These are phyloP conservation scores for Brachionus rubens DNA, from an alignment of 1,140 invertebrate genomes.

Conservation along the genomic window DNA sequence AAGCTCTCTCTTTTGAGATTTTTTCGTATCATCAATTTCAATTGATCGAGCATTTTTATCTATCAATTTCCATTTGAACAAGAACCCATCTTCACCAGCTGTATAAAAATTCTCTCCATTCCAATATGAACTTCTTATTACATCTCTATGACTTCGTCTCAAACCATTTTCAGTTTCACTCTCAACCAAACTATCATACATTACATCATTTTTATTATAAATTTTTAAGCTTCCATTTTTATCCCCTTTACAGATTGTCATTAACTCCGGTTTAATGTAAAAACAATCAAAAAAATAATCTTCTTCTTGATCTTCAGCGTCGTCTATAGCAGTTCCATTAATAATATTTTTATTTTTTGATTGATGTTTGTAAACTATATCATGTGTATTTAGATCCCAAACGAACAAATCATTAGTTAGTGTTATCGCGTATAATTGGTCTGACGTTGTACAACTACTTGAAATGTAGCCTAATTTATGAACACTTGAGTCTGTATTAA, in stretches of 20 bases:
- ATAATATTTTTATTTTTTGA: background rate
- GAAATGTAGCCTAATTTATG: slow-evolving; percentile 28
- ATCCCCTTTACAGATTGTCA: slow-evolving; percentile 3
- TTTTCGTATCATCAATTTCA: background rate
- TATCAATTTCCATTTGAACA: slow-evolving; percentile 39
- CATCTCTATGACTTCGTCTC: slow-evolving; percentile 1
- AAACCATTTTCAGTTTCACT: background rate
- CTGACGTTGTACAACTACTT: background rate
- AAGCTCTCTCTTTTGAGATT: background rate
- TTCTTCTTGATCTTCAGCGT: background rate
- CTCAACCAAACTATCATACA: background rate
- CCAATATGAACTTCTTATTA: slow-evolving; percentile 12
- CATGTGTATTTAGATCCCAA: slow-evolving; percentile 41
- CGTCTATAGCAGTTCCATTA: background rate
- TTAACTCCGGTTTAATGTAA: background rate
- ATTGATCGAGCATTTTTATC: background rate
- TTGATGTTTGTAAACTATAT: slow-evolving; percentile 2
- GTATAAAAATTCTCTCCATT: slow-evolving; percentile 3
- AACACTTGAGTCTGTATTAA: slow-evolving; percentile 25
- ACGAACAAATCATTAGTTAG: slow-evolving; percentile 35
- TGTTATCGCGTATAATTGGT: slow-evolving; percentile 29
- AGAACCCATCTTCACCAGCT: slow-evolving; percentile 34
- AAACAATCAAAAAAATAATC: slow-evolving; percentile 33
- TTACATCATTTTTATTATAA: background rate
- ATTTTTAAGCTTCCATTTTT: slow-evolving; percentile 18